These are phyloP conservation scores for Mionectes macconnelli DNA, from an alignment of 2,113 vertebrate genomes.

Conservation along the genomic window DNA sequence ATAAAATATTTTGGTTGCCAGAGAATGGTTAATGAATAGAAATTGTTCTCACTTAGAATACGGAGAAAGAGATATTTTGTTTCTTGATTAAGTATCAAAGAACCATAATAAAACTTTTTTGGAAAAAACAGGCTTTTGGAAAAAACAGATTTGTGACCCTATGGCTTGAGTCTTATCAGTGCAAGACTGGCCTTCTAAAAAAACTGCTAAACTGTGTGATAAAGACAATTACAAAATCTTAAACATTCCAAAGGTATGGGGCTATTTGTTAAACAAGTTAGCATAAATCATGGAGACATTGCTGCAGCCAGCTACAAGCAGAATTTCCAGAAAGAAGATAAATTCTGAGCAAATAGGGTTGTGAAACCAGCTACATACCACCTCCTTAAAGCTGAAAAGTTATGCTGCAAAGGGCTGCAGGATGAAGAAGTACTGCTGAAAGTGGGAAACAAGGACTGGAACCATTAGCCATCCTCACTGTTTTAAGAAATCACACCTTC, in stretches of 20 bases:
- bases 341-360: not conserved
- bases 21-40: not conserved
- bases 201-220: not conserved
- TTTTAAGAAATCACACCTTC: not conserved
- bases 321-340: not conserved
- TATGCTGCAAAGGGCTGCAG: not conserved
- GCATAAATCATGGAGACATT: not conserved
- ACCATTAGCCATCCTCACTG: rapidly evolving
- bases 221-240: not conserved
- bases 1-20: not conserved
- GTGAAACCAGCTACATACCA: not conserved
- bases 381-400: not conserved
- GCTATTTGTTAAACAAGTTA: not conserved
- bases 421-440: not conserved
- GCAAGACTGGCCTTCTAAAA: not conserved
- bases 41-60: not conserved
- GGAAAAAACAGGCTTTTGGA: not conserved
- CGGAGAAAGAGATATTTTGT: not conserved
- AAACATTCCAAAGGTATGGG: not conserved
- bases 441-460: not conserved
- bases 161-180: not conserved
- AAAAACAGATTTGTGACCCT: not conserved
- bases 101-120: not conserved
- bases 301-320: not conserved
- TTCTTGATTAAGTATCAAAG: not conserved